Conservation (phyloP, 2,888 invertebrate genomes). For the Heliconius aoede region DNA sequence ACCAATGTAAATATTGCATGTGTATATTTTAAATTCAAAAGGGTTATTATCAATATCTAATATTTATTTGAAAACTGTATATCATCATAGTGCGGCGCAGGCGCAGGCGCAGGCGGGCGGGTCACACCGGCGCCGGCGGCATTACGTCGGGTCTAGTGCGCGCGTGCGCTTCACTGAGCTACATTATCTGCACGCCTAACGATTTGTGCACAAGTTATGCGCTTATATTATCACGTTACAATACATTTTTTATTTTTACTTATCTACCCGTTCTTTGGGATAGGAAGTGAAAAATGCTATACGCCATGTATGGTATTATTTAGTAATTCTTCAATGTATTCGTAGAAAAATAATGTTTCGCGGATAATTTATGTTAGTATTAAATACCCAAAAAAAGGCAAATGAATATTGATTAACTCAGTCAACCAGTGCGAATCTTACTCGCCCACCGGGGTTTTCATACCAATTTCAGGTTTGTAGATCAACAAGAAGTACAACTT, state of each 20-base stretch:
- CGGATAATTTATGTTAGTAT: too few species aligned
- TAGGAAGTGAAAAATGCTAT: neutral
- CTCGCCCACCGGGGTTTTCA: too few species aligned
- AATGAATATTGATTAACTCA: too few species aligned
- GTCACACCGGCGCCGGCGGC: slow-evolving; percentile 46
- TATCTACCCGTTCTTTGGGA: neutral
- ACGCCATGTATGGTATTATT: neutral
- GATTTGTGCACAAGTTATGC: slow-evolving; percentile 33
- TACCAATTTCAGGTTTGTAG: too few species aligned
- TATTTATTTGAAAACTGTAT: neutral
- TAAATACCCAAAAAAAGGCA: too few species aligned
- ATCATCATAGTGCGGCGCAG: neutral
- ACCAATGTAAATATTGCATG: neutral
- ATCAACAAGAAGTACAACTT: too few species aligned
- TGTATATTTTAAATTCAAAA: too few species aligned
- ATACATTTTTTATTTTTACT: neutral
- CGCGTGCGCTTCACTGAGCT: slow-evolving; percentile 72
- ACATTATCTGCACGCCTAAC: slow-evolving; percentile 59
- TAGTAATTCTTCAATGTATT: neutral
- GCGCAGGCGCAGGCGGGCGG: slow-evolving; percentile 29
- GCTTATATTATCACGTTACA: slow-evolving; percentile 23
- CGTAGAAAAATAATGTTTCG: too few species aligned
- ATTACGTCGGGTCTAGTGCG: slow-evolving; percentile 77
- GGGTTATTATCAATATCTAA: too few species aligned
- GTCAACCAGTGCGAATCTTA: too few species aligned